These are phyloP conservation scores for Cheumatopsyche charites DNA, from an alignment of 1,140 invertebrate species.

Conservation along the genomic window DNA sequence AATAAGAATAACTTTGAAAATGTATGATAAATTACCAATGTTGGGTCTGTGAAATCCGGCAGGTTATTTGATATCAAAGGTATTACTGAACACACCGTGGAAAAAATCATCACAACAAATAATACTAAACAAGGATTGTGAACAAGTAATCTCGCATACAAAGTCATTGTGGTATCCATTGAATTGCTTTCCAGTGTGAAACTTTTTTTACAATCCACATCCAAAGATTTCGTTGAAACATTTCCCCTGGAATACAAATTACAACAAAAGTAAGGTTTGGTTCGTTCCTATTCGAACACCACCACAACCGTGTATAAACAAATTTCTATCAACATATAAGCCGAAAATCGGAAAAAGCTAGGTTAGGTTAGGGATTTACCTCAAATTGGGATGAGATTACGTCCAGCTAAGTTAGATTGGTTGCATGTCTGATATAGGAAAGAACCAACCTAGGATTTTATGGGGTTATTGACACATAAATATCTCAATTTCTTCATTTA, in stretches of 20 bases:
- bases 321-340: no score
- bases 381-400: no score
- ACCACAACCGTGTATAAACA: no score
- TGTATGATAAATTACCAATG: constrained; percentile 61
- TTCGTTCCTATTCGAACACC: no score
- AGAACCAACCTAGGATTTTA: no score
- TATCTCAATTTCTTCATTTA: no score
- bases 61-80: constrained; percentile 70
- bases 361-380: no score
- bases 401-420: no score
- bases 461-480: no score
- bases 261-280: no score
- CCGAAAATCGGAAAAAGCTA: no score
- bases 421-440: no score
- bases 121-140: constrained; percentile 78
- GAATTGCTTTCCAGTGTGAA: constrained; percentile 25
- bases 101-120: constrained; percentile 69
- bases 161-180: constrained; percentile 57
- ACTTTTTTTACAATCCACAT: constrained; percentile 37
- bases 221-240: constrained; percentile 42
- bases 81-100: constrained; percentile 72
- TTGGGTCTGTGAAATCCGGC: constrained; percentile 80
- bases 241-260: constrained; percentile 44
- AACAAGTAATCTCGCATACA: constrained; percentile 70
- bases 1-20: background rate